Percentiles rank a stretch among this genome's conserved stretches.
Conservation (phyloP, 2,888 invertebrate genomes). For the Pherbina coryleti region DNA sequence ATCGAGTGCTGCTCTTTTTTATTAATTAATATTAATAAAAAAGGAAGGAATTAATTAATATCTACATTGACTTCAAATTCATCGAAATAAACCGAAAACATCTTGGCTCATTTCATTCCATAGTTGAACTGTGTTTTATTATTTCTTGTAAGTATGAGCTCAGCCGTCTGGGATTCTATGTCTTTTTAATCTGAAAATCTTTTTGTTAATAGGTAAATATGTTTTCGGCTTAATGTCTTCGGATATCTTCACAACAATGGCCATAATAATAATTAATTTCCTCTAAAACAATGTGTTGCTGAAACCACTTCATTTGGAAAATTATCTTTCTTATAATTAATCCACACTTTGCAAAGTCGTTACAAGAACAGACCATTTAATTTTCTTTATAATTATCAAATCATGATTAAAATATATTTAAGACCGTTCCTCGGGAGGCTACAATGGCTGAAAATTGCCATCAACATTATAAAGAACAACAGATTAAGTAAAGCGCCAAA, state of each 20-base stretch:
- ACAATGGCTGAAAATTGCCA: slow-evolving; percentile 32
- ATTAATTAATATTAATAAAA: too few species aligned
- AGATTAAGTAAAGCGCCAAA: slow-evolving; percentile 40
- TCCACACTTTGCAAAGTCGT: background rate
- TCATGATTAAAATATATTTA: slow-evolving; percentile 14
- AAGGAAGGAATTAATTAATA: too few species aligned
- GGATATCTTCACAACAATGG: background rate
- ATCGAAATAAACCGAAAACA: too few species aligned
- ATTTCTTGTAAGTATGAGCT: background rate
- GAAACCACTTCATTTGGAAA: slow-evolving; percentile 3
- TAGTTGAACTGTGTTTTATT: too few species aligned
- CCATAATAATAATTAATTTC: slow-evolving; percentile 2
- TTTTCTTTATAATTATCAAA: slow-evolving; percentile 12
- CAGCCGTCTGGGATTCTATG: background rate
- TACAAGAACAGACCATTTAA: background rate
- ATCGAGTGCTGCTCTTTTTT: too few species aligned
- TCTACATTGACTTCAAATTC: too few species aligned
- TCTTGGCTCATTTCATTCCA: too few species aligned
- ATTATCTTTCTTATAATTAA: slow-evolving; percentile 15
- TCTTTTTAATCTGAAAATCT: background rate
- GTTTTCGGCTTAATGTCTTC: background rate
- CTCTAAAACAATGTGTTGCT: background rate
- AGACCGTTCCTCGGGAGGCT: background rate
- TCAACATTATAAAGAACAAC: slow-evolving; percentile 34
- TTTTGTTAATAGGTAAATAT: background rate